Evolutionary conservation across 2,888 invertebrate genomes (phyloP), one percentile per base, ranked within the genome.

Genomic region (Melanargia galathea): DNA sequence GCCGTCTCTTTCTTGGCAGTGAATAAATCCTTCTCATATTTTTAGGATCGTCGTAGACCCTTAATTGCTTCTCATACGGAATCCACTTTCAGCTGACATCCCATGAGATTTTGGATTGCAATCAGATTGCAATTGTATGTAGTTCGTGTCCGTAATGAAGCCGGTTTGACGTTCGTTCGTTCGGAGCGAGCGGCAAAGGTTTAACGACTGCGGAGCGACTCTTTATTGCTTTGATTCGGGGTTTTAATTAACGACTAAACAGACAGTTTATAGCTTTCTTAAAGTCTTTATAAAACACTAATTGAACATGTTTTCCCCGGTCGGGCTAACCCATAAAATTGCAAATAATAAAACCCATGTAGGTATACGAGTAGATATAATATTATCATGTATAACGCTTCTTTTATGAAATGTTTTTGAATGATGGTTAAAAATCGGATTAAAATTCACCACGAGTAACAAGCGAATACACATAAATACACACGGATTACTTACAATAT

Each of bases 61-160:
- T 16, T 33, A 8, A 16, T 16, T n/a, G n/a, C 13, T 2, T 22
- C 46, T 22, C 46, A 18, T 61, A 40, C 35, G 49, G 13, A 18
- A 30, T 5, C 54, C 54, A 38, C 38, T 54, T 38, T 38, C 54
- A 54, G 54, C 11, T 22, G 38, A 22, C 20, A 58, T 46, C 57
- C 33, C 57, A 35, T 56, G 40, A 26, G 26, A 56, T 43, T 40
- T 56, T 4, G 43, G 56, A 38, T 43, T 45, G 49, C 49, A 49
- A 49, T 40, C 11, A 16, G 43, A 43, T 33, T 57, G 57, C 46
- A 58, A 45, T 58, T 58, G 57, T 58, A 57, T 20, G 45, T 46
- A n/a, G 33, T 33, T 33, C 57, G 46, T 46, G 57, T 33, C 46
- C 22, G 43, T 33, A 46, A 33, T 33, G 33, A 33, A 46, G 20